Conservation (phyloP, 2,797 vertebrate genomes). For the Menidia menidia region DNA sequence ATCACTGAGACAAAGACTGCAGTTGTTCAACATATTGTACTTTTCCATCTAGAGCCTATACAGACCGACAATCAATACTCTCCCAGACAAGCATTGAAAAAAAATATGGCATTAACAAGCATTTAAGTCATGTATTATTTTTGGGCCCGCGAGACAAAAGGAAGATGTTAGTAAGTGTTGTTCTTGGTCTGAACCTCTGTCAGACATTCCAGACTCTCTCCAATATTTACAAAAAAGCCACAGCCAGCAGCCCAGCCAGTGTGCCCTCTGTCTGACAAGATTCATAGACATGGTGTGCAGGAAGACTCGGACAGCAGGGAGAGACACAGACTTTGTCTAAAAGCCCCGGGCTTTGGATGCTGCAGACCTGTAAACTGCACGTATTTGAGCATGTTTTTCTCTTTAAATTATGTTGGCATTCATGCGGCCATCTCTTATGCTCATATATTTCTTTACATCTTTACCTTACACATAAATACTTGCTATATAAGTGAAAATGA, state of each 20-base stretch:
- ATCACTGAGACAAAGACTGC: slow-evolving; percentile 29
- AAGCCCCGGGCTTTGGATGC: slow-evolving; percentile 25
- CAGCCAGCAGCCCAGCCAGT: slow-evolving; percentile 18
- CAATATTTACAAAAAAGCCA: slow-evolving; percentile 57
- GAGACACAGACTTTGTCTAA: slow-evolving; percentile 42
- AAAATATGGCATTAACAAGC: slow-evolving; percentile 27
- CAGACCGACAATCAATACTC: slow-evolving; percentile 33
- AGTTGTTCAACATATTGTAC: slow-evolving; percentile 16
- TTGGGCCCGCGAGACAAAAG: slow-evolving; percentile 31
- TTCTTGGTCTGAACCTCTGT: slow-evolving; percentile 62
- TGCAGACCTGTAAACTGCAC: slow-evolving; percentile 31
- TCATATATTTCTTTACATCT: slow-evolving; percentile 31
- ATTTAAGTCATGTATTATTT: slow-evolving; percentile 43
- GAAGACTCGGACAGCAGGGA: slow-evolving; percentile 28
- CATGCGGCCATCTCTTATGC: background rate
- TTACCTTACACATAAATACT: background rate
- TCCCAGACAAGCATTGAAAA: slow-evolving; percentile 12
- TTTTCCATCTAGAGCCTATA: slow-evolving; percentile 34
- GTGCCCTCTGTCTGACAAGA: slow-evolving; percentile 52
- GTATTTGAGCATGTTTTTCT: slow-evolving; percentile 16
- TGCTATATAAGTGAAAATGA: background rate
- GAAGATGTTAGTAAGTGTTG: slow-evolving; percentile 33
- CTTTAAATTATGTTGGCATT: slow-evolving; percentile 24
- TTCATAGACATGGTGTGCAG: slow-evolving; percentile 30
- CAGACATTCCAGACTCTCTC: slow-evolving; percentile 63